These are phyloP conservation scores for Apeltes quadracus DNA, from an alignment of 2,113 vertebrate genomes.

Conservation along the genomic window DNA sequence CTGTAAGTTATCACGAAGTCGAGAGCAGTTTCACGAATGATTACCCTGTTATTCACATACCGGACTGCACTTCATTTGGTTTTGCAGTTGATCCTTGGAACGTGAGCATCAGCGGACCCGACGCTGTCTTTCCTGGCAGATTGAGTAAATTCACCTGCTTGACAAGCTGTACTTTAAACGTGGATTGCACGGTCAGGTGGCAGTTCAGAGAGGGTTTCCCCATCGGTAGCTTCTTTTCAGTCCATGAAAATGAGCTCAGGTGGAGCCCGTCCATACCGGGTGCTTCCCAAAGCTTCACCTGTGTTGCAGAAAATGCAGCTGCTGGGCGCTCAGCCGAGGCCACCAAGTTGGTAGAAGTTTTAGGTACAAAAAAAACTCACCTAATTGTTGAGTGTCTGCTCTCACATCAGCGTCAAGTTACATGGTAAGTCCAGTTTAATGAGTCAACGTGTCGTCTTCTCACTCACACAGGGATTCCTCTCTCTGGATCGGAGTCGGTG, in stretches of 20 bases:
- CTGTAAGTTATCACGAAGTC: slow-evolving; percentile 31
- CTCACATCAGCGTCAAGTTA: not conserved
- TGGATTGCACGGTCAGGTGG: slow-evolving; percentile 59
- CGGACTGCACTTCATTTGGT: not conserved
- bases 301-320: slow-evolving; percentile 52
- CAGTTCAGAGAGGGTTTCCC: slow-evolving; percentile 53
- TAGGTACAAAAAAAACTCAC: slow-evolving; percentile 16
- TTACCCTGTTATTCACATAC: not conserved
- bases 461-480: slow-evolving; percentile 9
- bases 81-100: slow-evolving; percentile 51
- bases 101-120: slow-evolving; percentile 51
- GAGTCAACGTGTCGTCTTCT: not conserved
- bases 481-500: slow-evolving; percentile 31
- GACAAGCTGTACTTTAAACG: slow-evolving; percentile 37
- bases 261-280: slow-evolving; percentile 56
- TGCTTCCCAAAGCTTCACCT: slow-evolving; percentile 60
- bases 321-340: slow-evolving; percentile 35
- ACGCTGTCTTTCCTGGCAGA: slow-evolving; percentile 26
- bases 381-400: not conserved
- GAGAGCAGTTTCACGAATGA: not conserved
- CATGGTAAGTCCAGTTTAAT: not conserved
- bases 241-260: slow-evolving; percentile 27
- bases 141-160: slow-evolving; percentile 51
- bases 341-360: slow-evolving; percentile 59
- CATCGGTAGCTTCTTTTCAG: slow-evolving; percentile 26